A percentile compares a stretch with the other conserved stretches of the same genome.
phyloP scores from a whole-genome alignment of 2,113 vertebrate species.

The Thunnus thynnus region DNA sequence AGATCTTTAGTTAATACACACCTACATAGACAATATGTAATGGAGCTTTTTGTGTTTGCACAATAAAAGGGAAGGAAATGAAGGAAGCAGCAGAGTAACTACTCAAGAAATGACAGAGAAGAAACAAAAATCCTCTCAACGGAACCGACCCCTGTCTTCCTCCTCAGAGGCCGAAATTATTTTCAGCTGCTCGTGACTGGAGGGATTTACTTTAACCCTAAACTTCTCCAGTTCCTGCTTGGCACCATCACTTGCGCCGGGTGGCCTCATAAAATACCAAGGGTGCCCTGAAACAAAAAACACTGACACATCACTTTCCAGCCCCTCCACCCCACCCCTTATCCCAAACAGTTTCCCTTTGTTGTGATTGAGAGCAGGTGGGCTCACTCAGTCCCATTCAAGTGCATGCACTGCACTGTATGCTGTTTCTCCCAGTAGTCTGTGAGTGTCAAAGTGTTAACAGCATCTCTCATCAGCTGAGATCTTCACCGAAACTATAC shows the following conservation, averaged over 20 bases:
- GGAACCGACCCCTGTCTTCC: constrained; percentile 13
- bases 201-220: constrained; percentile 76
- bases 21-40: constrained; percentile 38
- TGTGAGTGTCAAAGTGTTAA: constrained; percentile 26
- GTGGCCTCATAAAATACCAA: constrained; percentile 62
- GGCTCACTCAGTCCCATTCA: constrained; percentile 18
- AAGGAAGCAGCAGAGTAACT: constrained; percentile 28
- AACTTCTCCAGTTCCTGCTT: constrained; percentile 64
- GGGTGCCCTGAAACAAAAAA: constrained; percentile 64
- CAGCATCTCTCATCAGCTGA: constrained; percentile 8
- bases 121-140: constrained; percentile 29
- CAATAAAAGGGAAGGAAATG: constrained; percentile 12
- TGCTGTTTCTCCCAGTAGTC: not conserved
- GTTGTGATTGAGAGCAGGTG: constrained; percentile 73
- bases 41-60: constrained; percentile 41
- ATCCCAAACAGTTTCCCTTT: constrained; percentile 54
- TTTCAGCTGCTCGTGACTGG: constrained; percentile 72
- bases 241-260: constrained; percentile 41
- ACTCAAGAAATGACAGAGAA: constrained; percentile 13
- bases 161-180: constrained; percentile 71
- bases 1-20: constrained; percentile 25
- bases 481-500: not conserved
- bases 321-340: constrained; percentile 1
- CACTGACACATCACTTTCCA: constrained; percentile 55
- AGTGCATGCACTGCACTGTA: not conserved